These are phyloP conservation scores for Synanthedon vespiformis DNA, from an alignment of 2,888 invertebrate genomes.

Conservation along the genomic window DNA sequence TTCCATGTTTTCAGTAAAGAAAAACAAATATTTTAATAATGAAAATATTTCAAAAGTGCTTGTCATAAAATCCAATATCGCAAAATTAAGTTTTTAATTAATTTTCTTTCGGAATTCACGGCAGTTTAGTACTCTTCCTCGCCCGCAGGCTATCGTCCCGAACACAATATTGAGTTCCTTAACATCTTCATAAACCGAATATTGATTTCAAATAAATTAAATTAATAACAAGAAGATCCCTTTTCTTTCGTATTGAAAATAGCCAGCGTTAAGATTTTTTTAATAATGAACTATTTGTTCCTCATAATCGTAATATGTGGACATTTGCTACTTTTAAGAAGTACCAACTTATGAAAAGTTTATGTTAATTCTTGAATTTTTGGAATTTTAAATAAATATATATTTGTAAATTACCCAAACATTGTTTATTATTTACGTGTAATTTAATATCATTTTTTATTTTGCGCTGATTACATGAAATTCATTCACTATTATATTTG, in stretches of 20 bases:
- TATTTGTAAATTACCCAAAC: no score
- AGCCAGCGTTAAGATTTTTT: neutral
- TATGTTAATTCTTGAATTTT: no score
- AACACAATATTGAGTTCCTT: conserved; percentile 27
- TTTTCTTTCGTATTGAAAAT: conserved; percentile 13
- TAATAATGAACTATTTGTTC: no score
- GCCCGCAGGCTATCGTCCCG: conserved; percentile 25
- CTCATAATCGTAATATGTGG: no score
- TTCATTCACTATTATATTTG: no score
- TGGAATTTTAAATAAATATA: no score
- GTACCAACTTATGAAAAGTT: no score
- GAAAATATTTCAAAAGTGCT: conserved; percentile 25
- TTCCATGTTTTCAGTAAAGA: neutral
- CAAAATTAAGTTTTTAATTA: conserved; percentile 57
- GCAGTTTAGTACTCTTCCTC: conserved; percentile 30
- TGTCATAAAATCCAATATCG: conserved; percentile 40
- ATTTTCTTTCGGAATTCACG: conserved; percentile 42
- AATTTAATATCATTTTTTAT: no score
- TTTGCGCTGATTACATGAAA: no score
- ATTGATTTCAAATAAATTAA: conserved; percentile 14
- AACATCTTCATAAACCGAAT: conserved; percentile 25
- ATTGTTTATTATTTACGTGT: no score
- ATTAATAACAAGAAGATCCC: conserved; percentile 9
- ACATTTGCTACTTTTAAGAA: no score
- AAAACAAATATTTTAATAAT: neutral